phyloP scores from a whole-genome alignment of 2,888 invertebrate genomes.

The Diplazon laetatorius region DNA sequence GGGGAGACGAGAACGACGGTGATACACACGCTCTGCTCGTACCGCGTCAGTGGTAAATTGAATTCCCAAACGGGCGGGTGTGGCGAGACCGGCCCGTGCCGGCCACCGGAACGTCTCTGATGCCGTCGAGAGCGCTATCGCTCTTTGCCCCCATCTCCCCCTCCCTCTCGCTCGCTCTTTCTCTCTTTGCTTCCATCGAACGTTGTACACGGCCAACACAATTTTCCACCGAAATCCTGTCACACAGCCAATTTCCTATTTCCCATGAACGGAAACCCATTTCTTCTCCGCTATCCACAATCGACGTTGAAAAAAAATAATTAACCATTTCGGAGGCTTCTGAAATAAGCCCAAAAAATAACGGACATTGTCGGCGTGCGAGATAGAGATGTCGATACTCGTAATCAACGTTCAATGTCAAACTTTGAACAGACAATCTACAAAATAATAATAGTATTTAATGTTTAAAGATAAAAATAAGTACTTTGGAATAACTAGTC shows the following conservation, averaged over 20 bases:
- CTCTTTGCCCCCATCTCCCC: constrained; percentile 49
- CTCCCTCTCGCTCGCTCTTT: constrained; percentile 54
- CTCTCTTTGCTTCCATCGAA: constrained; percentile 34
- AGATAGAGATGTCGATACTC: constrained; percentile 30
- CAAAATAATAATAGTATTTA: too few species aligned
- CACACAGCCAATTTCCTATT: constrained; percentile 49
- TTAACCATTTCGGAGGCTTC: constrained; percentile 14
- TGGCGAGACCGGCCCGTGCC: constrained; percentile 81
- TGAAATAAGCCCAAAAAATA: neutral
- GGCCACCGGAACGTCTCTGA: constrained; percentile 77
- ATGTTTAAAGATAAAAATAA: neutral
- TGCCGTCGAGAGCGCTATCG: constrained; percentile 69
- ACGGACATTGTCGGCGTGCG: neutral
- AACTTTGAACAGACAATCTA: neutral
- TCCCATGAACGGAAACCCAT: constrained; percentile 8
- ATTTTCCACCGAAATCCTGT: constrained; percentile 34
- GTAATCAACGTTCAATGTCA: constrained; percentile 24
- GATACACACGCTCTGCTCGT: constrained; percentile 67
- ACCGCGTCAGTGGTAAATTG: constrained; percentile 76
- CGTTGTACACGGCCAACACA: constrained; percentile 24
- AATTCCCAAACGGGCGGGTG: constrained; percentile 83
- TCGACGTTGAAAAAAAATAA: constrained; percentile 5
- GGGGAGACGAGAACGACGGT: constrained; percentile 66
- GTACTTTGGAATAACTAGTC: neutral
- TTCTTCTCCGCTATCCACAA: constrained; percentile 6